Evolutionary conservation across 2,888 invertebrate genomes (phyloP).

Genomic region (Gandaritis pyraliata): DNA sequence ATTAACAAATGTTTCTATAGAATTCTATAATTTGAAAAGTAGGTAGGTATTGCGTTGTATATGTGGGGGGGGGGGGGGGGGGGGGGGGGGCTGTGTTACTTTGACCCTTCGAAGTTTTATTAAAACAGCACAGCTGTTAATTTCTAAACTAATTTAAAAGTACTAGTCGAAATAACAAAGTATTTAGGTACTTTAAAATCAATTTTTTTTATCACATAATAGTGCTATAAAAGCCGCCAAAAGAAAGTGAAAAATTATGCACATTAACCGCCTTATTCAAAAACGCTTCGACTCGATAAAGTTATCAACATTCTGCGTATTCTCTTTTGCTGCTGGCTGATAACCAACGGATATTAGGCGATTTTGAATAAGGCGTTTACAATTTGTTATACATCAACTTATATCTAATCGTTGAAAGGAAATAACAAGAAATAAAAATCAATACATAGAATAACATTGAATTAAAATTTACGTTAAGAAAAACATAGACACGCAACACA

Average conservation of each 20-base stretch:
- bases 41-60: too few species aligned
- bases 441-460: conserved; percentile 53
- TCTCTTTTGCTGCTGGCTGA: neutral
- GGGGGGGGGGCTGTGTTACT: too few species aligned
- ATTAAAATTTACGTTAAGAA: conserved; percentile 54
- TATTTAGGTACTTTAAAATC: too few species aligned
- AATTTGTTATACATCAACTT: conserved; percentile 27
- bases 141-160: too few species aligned
- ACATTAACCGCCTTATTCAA: conserved; percentile 24
- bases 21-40: too few species aligned
- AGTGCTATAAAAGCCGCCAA: neutral
- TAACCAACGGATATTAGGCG: too few species aligned
- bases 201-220: conserved; percentile 7
- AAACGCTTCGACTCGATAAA: neutral
- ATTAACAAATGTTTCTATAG: too few species aligned
- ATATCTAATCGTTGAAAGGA: conserved; percentile 37
- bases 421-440: conserved; percentile 51
- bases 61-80: too few species aligned
- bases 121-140: too few species aligned
- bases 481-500: conserved; percentile 46
- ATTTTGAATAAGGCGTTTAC: neutral
- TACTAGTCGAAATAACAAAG: too few species aligned
- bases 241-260: conserved; percentile 21
- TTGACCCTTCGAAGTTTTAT: too few species aligned
- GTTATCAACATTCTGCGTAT: neutral